Conservation (phyloP, 2,113 vertebrate species). For the Tyto alba region DNA sequence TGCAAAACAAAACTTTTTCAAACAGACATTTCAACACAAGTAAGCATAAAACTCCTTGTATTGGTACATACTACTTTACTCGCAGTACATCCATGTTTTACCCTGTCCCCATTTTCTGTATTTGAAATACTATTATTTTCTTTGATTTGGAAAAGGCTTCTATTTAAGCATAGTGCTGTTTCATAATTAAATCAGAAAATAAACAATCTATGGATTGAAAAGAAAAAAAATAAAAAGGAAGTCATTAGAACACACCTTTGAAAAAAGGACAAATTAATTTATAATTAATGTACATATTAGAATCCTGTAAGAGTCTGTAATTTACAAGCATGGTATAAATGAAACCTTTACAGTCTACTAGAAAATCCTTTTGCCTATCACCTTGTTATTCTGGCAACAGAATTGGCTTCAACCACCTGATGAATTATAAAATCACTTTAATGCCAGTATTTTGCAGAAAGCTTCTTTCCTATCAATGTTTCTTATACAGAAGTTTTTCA, state of each 20-base stretch:
- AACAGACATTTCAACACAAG: background rate
- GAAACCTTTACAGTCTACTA: background rate
- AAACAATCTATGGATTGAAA: background rate
- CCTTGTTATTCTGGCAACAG: background rate
- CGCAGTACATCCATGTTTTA: background rate
- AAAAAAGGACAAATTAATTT: background rate
- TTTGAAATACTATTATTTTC: background rate
- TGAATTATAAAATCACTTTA: background rate
- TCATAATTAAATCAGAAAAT: background rate
- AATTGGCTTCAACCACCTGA: background rate
- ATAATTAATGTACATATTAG: background rate
- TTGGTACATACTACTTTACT: background rate
- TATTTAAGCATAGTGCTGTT: background rate
- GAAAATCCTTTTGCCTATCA: background rate
- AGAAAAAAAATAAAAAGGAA: background rate
- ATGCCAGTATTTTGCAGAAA: background rate
- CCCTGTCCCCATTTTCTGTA: background rate
- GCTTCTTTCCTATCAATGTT: background rate
- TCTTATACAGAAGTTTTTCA: background rate
- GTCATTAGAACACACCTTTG: background rate
- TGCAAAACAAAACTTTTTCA: background rate
- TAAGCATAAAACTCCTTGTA: background rate
- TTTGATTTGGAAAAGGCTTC: background rate
- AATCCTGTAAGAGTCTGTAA: background rate
- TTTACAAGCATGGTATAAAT: background rate